Evolutionary conservation across 2,888 invertebrate species (phyloP).

Genomic region (Pardosa pseudoannulata): DNA sequence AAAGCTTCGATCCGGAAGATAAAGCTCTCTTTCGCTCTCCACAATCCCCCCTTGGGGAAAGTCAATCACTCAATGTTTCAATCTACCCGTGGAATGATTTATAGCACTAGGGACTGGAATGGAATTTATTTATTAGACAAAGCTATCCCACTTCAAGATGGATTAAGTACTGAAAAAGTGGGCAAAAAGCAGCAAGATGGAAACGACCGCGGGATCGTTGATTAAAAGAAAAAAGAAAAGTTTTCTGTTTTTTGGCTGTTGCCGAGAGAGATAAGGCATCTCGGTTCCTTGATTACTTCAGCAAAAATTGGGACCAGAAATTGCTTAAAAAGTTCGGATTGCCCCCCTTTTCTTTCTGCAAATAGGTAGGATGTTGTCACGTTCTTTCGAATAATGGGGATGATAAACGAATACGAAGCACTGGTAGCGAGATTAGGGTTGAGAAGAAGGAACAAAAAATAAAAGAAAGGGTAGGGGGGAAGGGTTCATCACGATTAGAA

Average conservation of each 20-base stretch:
- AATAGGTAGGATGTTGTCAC: too few relatives aligned
- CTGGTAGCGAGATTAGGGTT: too few relatives aligned
- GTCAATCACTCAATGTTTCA: constrained; percentile 5
- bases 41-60: neutral
- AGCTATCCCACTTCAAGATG: constrained; percentile 31
- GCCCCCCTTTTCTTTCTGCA: too few relatives aligned
- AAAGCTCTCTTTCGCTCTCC: too few relatives aligned
- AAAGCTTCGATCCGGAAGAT: neutral
- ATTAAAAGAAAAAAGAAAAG: too few relatives aligned
- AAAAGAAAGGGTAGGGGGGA: too few relatives aligned
- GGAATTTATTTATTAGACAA: constrained; percentile 42
- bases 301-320: neutral
- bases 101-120: constrained; percentile 23
- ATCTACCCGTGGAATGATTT: constrained; percentile 39
- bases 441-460: too few relatives aligned
- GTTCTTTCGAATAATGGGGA: too few relatives aligned
- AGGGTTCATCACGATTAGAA: too few relatives aligned
- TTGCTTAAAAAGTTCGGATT: neutral
- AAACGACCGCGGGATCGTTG: neutral
- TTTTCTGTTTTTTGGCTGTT: too few relatives aligned
- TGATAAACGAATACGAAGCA: too few relatives aligned
- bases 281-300: neutral
- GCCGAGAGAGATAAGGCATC: neutral
- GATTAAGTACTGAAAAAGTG: constrained; percentile 17
- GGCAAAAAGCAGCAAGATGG: neutral